Base-by-base conservation (phyloP, 2,888 invertebrate genomes). In the Megastigmus dorsalis region DNA sequence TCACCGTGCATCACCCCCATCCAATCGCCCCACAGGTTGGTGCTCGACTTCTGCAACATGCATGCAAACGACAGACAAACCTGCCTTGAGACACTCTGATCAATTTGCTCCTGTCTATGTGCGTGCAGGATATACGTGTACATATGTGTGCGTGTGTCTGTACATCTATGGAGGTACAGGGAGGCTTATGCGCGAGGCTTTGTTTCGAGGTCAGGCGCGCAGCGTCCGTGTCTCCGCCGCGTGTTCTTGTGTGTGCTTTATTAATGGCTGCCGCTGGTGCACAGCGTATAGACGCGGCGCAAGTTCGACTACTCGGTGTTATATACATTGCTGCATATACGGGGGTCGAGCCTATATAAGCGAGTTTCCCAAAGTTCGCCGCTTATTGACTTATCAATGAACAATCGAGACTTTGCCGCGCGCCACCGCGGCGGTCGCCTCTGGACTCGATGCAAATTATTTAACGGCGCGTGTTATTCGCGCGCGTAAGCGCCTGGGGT, bases 1-100 rank as follows among this genome's bases (percentile, higher is more conserved):
- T 99, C 98, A 0, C 97, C 99, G 83, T 99, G 99, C 92, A 99
- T 93, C 76, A 98, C 98, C 0, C 99, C 99, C 98, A 98, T 98
- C 98, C 99, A 99, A 85, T 95, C 93, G 28, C 98, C 98, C 99
- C 99, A 99, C 45, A 96, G 91, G 83, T 97, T 97, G 62, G 95
- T 94, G 88, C 95, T 95, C 62, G 96, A 95, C 81, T 95, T 93
- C 96, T 96, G 92, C 55, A 93, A 93, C 75, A 81, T 33, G 15
- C 2, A 33, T 45, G 5, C 30, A 55, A 30, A 55, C 41, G 55
- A 20, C 23, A n/a, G n/a, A 43, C 9, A 43, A 15, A n/a, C 23
- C 45, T 36, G 50, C 38, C 41, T 28, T 54, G 23, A 55, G 55
- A 55, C n/a, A n/a, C n/a, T n/a, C n/a, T n/a, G n/a, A n/a, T n/a